These are phyloP conservation scores for Heterodera carotae DNA, from an alignment of 1,140 invertebrate species.

Conservation along the genomic window DNA sequence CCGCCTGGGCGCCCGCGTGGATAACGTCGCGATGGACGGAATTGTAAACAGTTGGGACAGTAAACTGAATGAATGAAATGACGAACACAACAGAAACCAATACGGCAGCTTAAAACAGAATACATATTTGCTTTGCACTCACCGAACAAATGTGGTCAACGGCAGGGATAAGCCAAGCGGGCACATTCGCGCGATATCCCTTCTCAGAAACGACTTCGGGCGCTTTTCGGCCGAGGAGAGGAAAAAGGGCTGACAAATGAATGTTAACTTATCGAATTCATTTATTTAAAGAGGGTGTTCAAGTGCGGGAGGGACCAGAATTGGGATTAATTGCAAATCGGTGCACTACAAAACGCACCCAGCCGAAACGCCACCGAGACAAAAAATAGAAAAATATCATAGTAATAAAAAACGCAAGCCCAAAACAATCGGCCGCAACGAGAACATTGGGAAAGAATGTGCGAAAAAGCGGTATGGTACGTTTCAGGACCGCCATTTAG, in stretches of 20 bases:
- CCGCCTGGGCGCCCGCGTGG: constrained; percentile 6
- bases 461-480: no score
- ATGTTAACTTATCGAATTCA: no score
- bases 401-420: not conserved
- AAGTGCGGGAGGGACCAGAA: no score
- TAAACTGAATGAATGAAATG: not conserved
- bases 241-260: constrained; percentile 15
- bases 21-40: constrained; percentile 5
- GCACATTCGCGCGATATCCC: not conserved
- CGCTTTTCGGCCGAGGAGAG: constrained; percentile 16
- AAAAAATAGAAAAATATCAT: not conserved
- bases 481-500: no score
- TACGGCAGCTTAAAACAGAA: not conserved
- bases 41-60: constrained; percentile 12
- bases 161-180: constrained; percentile 22
- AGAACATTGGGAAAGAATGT: no score
- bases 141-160: constrained; percentile 20
- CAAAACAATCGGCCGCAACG: no score
- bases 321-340: no score
- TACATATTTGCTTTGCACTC: not conserved
- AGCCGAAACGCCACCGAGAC: no score
- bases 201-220: constrained; percentile 2
- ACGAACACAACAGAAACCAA: not conserved
- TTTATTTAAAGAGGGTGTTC: no score
- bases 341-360: no score